Conservation (phyloP, 2,113 vertebrate species). For the Psittacara wagleri region DNA sequence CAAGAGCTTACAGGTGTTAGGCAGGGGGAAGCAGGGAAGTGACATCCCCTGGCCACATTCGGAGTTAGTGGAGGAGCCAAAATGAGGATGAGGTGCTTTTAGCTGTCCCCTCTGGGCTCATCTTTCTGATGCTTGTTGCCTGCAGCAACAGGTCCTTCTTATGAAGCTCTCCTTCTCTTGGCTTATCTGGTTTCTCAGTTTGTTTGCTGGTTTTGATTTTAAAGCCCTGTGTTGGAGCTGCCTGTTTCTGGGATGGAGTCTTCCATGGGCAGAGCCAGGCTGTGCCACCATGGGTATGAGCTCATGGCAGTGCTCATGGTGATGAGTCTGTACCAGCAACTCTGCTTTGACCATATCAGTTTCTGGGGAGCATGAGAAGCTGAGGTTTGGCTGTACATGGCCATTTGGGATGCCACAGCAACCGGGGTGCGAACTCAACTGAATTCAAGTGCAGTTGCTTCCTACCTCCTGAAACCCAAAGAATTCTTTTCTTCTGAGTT, state of each 20-base stretch:
- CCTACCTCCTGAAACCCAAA: neutral
- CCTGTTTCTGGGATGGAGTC: neutral
- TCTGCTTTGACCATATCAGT: neutral
- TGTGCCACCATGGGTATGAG: neutral
- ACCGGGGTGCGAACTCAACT: neutral
- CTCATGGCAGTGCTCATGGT: neutral
- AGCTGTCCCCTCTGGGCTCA: neutral
- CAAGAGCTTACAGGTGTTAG: neutral
- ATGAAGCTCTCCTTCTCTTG: neutral
- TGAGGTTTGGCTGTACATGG: neutral
- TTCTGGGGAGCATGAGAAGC: neutral
- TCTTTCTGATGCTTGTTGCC: neutral
- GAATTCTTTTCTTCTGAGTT: neutral
- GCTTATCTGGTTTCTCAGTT: neutral
- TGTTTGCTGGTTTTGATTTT: neutral
- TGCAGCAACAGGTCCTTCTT: neutral
- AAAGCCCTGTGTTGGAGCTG: neutral
- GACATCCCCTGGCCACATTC: neutral
- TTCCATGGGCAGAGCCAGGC: neutral
- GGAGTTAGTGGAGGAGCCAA: neutral
- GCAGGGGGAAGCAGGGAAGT: neutral
- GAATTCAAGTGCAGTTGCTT: neutral
- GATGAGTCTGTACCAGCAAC: neutral
- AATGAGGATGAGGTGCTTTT: neutral
- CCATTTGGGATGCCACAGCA: neutral